Conservation (phyloP, 2,113 vertebrate genomes). For the Nothocercus julius region DNA sequence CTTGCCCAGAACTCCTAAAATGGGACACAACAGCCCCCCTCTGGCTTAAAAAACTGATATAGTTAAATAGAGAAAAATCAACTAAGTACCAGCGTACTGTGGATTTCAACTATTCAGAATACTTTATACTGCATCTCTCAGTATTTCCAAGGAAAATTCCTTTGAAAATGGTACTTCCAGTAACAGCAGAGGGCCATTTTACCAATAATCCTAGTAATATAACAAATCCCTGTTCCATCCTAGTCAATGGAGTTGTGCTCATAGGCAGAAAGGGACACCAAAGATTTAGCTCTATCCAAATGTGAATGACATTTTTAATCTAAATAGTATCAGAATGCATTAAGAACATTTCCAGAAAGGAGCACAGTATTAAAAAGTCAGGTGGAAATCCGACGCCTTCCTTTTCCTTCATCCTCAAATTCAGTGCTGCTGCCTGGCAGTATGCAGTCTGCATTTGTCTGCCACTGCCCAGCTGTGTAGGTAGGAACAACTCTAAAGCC, state of each 20-base stretch:
- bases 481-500: not conserved
- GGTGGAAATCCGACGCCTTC: not conserved
- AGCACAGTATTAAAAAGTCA: not conserved
- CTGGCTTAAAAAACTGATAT: not conserved
- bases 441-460: conserved; percentile 5
- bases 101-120: not conserved
- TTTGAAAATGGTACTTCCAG: not conserved
- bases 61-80: not conserved
- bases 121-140: not conserved
- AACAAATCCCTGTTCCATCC: not conserved
- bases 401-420: not conserved
- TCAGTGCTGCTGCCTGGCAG: not conserved
- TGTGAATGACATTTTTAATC: conserved; percentile 51
- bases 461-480: not conserved
- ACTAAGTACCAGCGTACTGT: not conserved
- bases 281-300: conserved; percentile 3
- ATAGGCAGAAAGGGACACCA: not conserved
- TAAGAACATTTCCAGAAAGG: conserved; percentile 20
- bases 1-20: not conserved
- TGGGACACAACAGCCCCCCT: not conserved
- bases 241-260: not conserved
- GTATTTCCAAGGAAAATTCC: not conserved
- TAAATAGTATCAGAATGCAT: conserved; percentile 42
- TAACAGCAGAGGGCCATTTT: not conserved
- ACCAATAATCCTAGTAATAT: not conserved